Base-by-base conservation (phyloP, 2,888 invertebrate species). In the Drosophila demipolita region DNA sequence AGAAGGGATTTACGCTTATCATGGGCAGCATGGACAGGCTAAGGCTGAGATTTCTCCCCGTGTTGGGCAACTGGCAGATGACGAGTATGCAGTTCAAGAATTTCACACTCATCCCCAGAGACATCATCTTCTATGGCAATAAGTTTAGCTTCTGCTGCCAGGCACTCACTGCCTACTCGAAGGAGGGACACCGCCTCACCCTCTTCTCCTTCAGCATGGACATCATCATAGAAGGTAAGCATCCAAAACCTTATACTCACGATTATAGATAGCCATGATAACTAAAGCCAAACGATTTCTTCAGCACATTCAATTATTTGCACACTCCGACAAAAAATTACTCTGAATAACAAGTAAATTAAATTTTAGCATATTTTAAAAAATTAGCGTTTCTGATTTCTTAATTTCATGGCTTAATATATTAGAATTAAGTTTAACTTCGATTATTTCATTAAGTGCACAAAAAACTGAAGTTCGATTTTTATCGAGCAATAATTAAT, bases 121-220 rank as follows among this genome's bases (percentile, higher is more conserved):
- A 86, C 2, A 7, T 73, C 32, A 0, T 72, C 0, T 69, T 59
- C 61, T 89, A 60, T 32, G 23, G 63, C 49, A 23, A 42, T 0
- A 17, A 26, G 2, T 80, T 54, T 11, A 79, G 90, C 29, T 62
- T 83, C 2, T 85, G 85, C 38, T 83, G 83, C 48, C 3, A 23
- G 0, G 17, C 23, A 4, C 3, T 89, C 1, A 71, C 59, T 7
- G 65, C 26, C 1, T 73, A 45, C 17, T 53, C 80, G 2, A 6
- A 3, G 0, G 1, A 11, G 0, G 73, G 66, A 0, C 0, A 29
- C 3, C 66, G 70, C 0, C 9, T 89, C 7, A 69, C 33, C 0
- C 1, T 84, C 0, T 45, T 50, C n/a, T 52, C 50, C 7, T 57
- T 88, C 12, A 17, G 64, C 49, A 38, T 85, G 61, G 85, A 85